Conservation (phyloP, 37 sponge, comb jelly and placozoan genomes). For the Tethya wilhelma region DNA sequence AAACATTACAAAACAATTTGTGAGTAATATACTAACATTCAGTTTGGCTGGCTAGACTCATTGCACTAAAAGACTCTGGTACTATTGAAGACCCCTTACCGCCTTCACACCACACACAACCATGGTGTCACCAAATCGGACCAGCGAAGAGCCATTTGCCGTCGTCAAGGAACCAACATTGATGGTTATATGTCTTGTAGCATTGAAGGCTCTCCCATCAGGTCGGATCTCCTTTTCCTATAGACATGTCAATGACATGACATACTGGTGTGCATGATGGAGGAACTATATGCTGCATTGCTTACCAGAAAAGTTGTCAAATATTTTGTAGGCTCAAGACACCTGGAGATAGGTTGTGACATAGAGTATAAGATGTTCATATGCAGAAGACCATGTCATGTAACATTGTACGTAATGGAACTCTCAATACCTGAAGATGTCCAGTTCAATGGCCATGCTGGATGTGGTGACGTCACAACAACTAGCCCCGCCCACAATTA, state of each 20-base stretch:
- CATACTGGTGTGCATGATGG: too few species aligned
- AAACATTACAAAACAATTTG: too few species aligned
- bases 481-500: neutral
- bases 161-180: conserved; percentile 57
- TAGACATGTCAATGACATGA: neutral
- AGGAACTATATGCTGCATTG: too few species aligned
- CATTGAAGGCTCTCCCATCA: conserved; percentile 40
- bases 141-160: conserved; percentile 69
- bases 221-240: conserved; percentile 49
- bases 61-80: too few species aligned
- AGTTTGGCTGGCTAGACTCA: too few species aligned
- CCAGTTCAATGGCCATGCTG: too few species aligned
- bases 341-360: neutral
- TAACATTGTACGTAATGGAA: too few species aligned
- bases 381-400: neutral
- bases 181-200: conserved; percentile 29
- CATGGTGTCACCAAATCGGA: conserved; percentile 62
- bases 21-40: too few species aligned
- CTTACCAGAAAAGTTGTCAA: conserved; percentile 38
- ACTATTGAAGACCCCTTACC: conserved; percentile 27
- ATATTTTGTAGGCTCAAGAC: conserved; percentile 17
- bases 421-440: too few species aligned
- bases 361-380: neutral
- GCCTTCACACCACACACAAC: conserved; percentile 74
- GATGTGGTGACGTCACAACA: too few species aligned